Evolutionary conservation across 2,888 invertebrate species (phyloP).

Genomic region (Dastarcus helophoroides): DNA sequence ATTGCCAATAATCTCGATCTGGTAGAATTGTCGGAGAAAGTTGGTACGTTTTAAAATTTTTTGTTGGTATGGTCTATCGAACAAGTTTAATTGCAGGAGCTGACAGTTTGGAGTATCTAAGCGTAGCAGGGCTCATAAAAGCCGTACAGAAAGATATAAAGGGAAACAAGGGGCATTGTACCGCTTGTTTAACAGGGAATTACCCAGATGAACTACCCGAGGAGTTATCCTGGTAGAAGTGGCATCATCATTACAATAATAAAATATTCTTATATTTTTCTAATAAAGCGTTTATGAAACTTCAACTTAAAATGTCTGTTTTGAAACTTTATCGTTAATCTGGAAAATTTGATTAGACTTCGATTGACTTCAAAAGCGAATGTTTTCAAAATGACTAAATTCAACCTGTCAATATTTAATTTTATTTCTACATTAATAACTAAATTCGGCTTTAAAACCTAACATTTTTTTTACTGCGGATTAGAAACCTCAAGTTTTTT

Average conservation of each 20-base stretch:
- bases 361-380: too few species aligned
- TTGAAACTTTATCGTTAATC: too few species aligned
- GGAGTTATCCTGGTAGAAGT: conserved; percentile 43
- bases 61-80: neutral
- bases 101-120: conserved; percentile 84
- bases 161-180: conserved; percentile 71
- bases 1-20: conserved; percentile 82
- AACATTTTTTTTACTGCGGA: too few species aligned
- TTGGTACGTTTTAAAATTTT: conserved; percentile 49
- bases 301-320: too few species aligned
- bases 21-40: conserved; percentile 68
- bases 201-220: conserved; percentile 72
- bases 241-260: neutral
- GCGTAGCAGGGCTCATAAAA: conserved; percentile 81
- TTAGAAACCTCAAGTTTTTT: too few species aligned
- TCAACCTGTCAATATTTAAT: too few species aligned
- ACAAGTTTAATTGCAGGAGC: conserved; percentile 49
- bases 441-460: too few species aligned
- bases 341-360: too few species aligned
- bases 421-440: too few species aligned
- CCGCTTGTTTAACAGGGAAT: conserved; percentile 88
- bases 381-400: too few species aligned
- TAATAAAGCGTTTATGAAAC: too few species aligned
- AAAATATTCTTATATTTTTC: too few species aligned
- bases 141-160: conserved; percentile 76